These are phyloP conservation scores for Sebastes elongatus DNA, from an alignment of 2,797 vertebrate species.

Conservation along the genomic window DNA sequence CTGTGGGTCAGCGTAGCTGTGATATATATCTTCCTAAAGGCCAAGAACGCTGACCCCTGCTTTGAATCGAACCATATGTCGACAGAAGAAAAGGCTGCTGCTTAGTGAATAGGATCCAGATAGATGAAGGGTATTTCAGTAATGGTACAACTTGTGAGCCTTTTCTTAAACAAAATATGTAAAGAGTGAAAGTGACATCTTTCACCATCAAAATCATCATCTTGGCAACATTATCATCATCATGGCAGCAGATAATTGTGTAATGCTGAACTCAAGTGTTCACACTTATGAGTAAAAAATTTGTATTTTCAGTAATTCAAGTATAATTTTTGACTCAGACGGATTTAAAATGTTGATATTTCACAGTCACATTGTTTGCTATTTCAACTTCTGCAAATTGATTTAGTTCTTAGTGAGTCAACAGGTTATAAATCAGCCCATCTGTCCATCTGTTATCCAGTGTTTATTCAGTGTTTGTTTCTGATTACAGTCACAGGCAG, in stretches of 20 bases:
- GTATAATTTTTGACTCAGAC: background rate
- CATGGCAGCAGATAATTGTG: background rate
- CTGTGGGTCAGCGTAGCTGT: background rate
- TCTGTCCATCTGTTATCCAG: background rate
- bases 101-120: background rate
- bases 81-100: background rate
- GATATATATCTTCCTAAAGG: background rate
- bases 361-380: background rate
- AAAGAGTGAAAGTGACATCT: background rate
- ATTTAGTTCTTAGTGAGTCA: background rate
- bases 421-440: background rate
- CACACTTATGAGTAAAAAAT: background rate
- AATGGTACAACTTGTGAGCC: background rate
- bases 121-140: background rate
- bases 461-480: background rate
- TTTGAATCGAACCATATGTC: constrained; percentile 1
- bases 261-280: background rate
- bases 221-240: background rate
- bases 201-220: background rate
- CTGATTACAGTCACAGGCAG: background rate
- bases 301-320: background rate
- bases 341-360: background rate
- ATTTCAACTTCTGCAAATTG: background rate
- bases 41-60: background rate
- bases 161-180: background rate